Percentiles rank a stretch among this genome's conserved stretches.
Conservation (phyloP, 37 sponge, comb jelly and placozoan genomes). For the Aplysina aerophoba region DNA sequence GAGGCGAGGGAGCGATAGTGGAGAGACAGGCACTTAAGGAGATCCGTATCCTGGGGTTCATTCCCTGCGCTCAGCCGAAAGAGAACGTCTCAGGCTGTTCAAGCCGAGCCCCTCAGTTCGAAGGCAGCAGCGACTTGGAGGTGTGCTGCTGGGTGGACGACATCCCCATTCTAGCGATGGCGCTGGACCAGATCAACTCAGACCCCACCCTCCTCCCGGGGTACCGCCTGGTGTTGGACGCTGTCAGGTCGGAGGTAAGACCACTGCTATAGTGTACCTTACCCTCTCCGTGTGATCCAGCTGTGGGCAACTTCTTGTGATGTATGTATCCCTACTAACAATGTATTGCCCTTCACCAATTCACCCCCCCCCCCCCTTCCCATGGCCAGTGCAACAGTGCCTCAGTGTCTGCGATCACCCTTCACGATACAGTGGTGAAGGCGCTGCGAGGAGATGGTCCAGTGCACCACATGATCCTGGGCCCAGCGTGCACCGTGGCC, state of each 20-base stretch:
- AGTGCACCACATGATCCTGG: conserved; percentile 25
- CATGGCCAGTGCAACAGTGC: not conserved
- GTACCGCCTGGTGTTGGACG: not conserved
- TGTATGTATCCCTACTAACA: not conserved
- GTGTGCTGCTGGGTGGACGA: not conserved
- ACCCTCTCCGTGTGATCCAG: not conserved
- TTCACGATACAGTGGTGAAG: not conserved
- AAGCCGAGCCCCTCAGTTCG: no score
- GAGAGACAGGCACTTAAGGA: no score
- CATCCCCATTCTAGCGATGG: conserved; percentile 10
- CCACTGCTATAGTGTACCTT: no score
- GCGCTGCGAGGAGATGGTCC: not conserved
- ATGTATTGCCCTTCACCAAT: not conserved
- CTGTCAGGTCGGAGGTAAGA: not conserved
- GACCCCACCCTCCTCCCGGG: not conserved
- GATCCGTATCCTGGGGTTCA: no score
- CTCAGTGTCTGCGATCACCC: not conserved
- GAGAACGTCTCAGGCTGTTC: no score
- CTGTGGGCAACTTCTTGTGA: not conserved
- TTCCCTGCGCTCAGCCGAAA: no score
- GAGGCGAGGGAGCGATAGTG: no score
- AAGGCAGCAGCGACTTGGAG: not conserved
- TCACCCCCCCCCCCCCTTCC: not conserved
- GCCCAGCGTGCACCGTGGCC: conserved; percentile 17
- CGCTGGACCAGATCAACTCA: conserved; percentile 2